Evolutionary conservation across 2,888 invertebrate genomes (phyloP).

Genomic region (Rhynchonema sp.): DNA sequence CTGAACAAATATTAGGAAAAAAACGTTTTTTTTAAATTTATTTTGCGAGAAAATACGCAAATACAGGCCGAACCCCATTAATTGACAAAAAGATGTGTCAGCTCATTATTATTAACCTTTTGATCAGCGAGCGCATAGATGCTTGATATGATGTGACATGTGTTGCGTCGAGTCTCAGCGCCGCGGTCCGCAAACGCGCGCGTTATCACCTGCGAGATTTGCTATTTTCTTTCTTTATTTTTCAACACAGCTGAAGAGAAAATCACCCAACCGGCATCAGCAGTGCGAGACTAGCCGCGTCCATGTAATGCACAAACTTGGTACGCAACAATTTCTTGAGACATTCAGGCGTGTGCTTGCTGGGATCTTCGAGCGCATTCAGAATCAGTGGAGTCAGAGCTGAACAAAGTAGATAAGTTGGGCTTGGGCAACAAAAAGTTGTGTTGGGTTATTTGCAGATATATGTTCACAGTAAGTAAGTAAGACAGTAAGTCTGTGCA

Average conservation of each 20-base stretch:
- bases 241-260: too few relatives aligned
- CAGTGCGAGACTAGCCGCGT: conserved; percentile 87
- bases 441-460: neutral
- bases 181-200: conserved; percentile 90
- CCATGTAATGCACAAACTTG: conserved; percentile 94
- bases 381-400: conserved; percentile 42
- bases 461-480: neutral
- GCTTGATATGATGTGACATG: conserved; percentile 96
- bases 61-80: too few relatives aligned
- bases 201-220: too few relatives aligned
- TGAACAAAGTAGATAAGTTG: conserved; percentile 12
- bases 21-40: too few relatives aligned
- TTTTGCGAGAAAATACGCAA: too few relatives aligned
- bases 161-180: conserved; percentile 95
- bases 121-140: conserved; percentile 98
- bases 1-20: too few relatives aligned
- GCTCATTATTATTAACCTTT: conserved; percentile 38
- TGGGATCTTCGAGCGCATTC: conserved; percentile 76
- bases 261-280: conserved; percentile 99
- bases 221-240: too few relatives aligned
- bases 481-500: neutral
- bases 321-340: conserved; percentile 50
- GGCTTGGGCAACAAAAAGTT: neutral
- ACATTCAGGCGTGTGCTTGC: conserved; percentile 62
- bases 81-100: neutral